Evolutionary conservation across 1,140 invertebrate genomes (phyloP), one percentile per base, ranked within the genome.

Genomic region (Bradynema listronoti): DNA sequence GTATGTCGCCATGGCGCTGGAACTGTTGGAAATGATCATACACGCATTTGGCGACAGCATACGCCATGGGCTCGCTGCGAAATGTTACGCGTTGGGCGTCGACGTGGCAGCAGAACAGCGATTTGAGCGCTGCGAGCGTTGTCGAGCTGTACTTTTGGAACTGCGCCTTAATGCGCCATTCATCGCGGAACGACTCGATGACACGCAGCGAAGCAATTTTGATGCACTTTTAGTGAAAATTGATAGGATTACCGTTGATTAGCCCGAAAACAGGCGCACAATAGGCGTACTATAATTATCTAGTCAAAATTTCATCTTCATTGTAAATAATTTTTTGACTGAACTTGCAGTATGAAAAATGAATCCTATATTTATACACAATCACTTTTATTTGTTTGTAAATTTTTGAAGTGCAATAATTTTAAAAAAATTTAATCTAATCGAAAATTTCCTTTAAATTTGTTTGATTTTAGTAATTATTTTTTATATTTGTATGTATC

Each of bases 31-130:
- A 30, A 57, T 61, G 58, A 46, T 61, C 11, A 41, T 55, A 22
- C 33, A 16, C 0, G 29, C 19, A 11, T 61, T 56, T 16, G 59
- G 59, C 16, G 36, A 61, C 30, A 22, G 16, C 24, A 61, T 61
- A 16, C 14, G 36, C 22, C 59, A 61, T 16, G 59, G 59, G 1
- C 57, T 61, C 6, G 32, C 55, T 9, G 45, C 59, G 34, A 43
- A 58, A 7, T 32, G 46, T 19, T 61, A 58, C 24, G 25, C 57
- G 2, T 34, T 61, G 34, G 59, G 59, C 14, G 59, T 61, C n/a
- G 59, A 61, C 50, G 42, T 61, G 5, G 55, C 56, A 19, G 59
- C 59, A 9, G 59, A 61, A 16, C 33, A 61, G n/a, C 56, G 59
- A 19, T 61, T 43, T 57, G 59, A 61, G 27, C 59, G 59, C 3